Evolutionary conservation across 2,113 vertebrate genomes (phyloP).

Genomic region (Melanerpes aurifrons): DNA sequence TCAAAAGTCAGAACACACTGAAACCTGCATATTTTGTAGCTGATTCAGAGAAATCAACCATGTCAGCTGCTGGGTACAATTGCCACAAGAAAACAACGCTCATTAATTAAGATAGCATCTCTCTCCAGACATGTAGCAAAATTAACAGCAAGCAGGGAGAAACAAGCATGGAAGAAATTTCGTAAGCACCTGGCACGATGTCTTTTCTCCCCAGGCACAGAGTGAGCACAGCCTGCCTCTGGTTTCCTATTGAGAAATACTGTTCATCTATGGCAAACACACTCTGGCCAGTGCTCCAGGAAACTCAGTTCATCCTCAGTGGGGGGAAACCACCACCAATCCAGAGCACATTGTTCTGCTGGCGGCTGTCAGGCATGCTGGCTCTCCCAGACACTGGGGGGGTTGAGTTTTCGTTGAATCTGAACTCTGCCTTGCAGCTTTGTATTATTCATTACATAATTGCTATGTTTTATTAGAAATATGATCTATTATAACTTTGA

Average conservation of each 20-base stretch:
- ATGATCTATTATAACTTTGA: slow-evolving; percentile 82
- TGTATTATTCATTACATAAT: slow-evolving; percentile 80
- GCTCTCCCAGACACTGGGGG: not conserved
- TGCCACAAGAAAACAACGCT: slow-evolving; percentile 37
- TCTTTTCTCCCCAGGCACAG: slow-evolving; percentile 45
- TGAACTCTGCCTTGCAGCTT: slow-evolving; percentile 51
- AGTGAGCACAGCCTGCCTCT: not conserved
- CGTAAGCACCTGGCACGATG: slow-evolving; percentile 23
- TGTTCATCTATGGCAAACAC: not conserved
- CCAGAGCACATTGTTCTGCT: not conserved
- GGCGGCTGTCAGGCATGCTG: not conserved
- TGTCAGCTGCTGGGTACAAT: slow-evolving; percentile 10
- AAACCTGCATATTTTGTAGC: not conserved
- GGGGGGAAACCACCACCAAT: not conserved
- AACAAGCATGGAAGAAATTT: slow-evolving; percentile 37
- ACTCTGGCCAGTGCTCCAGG: fast-evolving
- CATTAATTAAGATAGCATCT: slow-evolving; percentile 42
- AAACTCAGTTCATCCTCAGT: not conserved
- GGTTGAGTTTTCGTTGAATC: not conserved
- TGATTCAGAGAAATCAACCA: slow-evolving; percentile 18
- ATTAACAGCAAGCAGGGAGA: slow-evolving; percentile 33
- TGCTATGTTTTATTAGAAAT: slow-evolving; percentile 79
- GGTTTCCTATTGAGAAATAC: slow-evolving; percentile 16
- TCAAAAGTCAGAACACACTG: not conserved
- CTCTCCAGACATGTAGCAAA: slow-evolving; percentile 41